These are phyloP conservation scores for Lemur catta DNA, from an alignment of 2,797 vertebrate genomes.

Conservation along the genomic window DNA sequence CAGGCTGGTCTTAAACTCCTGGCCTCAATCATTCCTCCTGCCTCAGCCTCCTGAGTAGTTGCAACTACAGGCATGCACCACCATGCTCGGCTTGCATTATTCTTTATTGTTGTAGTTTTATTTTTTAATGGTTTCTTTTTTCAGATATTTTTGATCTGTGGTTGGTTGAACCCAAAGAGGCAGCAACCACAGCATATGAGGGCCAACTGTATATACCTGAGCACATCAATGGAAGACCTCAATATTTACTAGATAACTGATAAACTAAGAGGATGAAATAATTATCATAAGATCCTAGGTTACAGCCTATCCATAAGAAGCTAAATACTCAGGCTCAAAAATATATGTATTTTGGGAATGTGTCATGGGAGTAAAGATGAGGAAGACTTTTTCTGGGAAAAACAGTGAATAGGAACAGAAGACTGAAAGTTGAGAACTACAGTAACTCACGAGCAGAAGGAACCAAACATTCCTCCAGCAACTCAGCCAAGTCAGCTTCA, in stretches of 20 bases:
- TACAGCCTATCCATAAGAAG: neutral
- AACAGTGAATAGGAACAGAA: neutral
- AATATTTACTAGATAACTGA: neutral
- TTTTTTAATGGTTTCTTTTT: neutral
- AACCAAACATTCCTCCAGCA: neutral
- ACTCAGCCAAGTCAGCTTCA: neutral
- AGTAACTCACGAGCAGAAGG: neutral
- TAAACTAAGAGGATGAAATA: conserved; percentile 18
- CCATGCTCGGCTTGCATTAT: neutral
- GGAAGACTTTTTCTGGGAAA: neutral
- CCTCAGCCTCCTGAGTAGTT: neutral
- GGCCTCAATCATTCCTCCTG: neutral
- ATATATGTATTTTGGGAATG: neutral
- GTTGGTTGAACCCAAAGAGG: neutral
- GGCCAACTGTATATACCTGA: neutral
- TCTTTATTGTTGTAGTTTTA: neutral
- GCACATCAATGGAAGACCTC: neutral
- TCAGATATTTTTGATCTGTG: neutral
- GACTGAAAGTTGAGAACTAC: neutral
- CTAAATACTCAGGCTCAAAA: neutral
- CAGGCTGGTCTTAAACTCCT: neutral
- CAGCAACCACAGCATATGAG: neutral
- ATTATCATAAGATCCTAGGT: neutral
- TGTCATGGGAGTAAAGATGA: neutral
- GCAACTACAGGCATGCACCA: neutral